Evolutionary conservation across 2,888 invertebrate genomes (phyloP), one percentile per base, ranked within the genome.

Genomic region (Drosophila macrospina): DNA sequence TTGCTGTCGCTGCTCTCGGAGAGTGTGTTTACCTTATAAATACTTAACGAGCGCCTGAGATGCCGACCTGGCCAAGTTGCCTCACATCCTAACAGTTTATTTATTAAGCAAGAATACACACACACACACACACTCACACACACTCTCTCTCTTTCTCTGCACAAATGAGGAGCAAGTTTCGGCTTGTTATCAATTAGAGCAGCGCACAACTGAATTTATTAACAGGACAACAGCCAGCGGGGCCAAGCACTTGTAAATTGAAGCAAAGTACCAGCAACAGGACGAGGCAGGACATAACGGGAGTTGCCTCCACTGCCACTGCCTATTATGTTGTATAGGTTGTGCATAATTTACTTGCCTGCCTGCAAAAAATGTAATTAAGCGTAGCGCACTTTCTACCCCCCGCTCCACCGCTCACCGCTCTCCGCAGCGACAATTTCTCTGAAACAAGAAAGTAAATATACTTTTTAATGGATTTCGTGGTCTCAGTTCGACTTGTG

Each of bases 171-270:
- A 61, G 63, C 64, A 71, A 74, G 70, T 76, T 84, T 84, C 55
- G 78, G 82, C 84, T 78, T 78, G 77, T 82, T 89, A 89, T 88
- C 89, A 88, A 89, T 88, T 88, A 86, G 86, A 74, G 78, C 73
- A 69, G 71, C 62, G 64, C 67, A 64, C 69, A 65, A 56, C 69
- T 77, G 74, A 86, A 86, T 86, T 81, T 81, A 88, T 86, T 86
- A 81, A 72, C 73, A 75, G 78, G 65, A 70, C 74, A 69, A 66
- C 76, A 74, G 74, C 66, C 69, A 57, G 60, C 48, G 65, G 65
- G 50, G 54, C 64, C 50, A 28, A 64, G 73, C 67, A 77, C 78
- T 76, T 76, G 74, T 68, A 73, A 69, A 73, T 73, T 69, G 62
- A 62, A 42, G 64, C 74, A 50, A 45, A 74, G 45, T 54, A 45